Evolutionary conservation across 2,888 invertebrate genomes (phyloP).

Genomic region (Cheilosia grossa): DNA sequence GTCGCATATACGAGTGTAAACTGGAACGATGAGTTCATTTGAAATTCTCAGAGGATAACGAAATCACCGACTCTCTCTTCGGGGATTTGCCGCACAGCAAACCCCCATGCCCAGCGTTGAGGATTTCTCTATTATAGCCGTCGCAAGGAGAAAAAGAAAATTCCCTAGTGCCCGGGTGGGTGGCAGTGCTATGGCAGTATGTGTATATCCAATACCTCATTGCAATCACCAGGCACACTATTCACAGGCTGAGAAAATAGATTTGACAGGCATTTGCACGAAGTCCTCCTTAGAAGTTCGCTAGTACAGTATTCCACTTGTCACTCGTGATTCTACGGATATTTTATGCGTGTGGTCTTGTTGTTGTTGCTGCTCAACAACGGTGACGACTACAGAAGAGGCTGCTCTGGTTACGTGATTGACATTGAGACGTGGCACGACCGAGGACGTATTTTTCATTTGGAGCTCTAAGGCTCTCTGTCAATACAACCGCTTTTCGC

Average conservation of each 20-base stretch:
- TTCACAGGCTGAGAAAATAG: constrained; percentile 57
- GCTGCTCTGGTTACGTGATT: constrained; percentile 55
- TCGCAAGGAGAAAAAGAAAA: constrained; percentile 1
- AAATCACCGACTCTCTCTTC: constrained; percentile 44
- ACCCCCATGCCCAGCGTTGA: neutral
- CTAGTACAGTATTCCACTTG: constrained; percentile 52
- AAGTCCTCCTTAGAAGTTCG: constrained; percentile 15
- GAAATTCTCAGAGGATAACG: constrained; percentile 58
- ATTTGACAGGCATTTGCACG: constrained; percentile 58
- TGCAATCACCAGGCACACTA: constrained; percentile 54
- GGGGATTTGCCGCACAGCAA: constrained; percentile 17
- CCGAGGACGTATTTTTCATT: constrained; percentile 15
- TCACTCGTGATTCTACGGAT: constrained; percentile 55
- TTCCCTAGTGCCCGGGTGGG: neutral
- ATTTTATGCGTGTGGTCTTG: constrained; percentile 49
- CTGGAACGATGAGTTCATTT: constrained; percentile 49
- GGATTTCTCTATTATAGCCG: constrained; percentile 24
- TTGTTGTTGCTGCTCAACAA: constrained; percentile 16
- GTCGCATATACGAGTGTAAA: constrained; percentile 4
- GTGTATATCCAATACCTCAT: constrained; percentile 31
- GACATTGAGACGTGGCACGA: constrained; percentile 61
- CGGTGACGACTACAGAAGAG: constrained; percentile 8
- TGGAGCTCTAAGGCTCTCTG: neutral
- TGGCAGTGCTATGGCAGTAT: neutral
- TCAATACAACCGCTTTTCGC: neutral